Percentiles rank a stretch among this genome's conserved stretches.
These are phyloP conservation scores for Artemia sinica DNA, from an alignment of 2,888 invertebrate genomes.

Conservation along the genomic window DNA sequence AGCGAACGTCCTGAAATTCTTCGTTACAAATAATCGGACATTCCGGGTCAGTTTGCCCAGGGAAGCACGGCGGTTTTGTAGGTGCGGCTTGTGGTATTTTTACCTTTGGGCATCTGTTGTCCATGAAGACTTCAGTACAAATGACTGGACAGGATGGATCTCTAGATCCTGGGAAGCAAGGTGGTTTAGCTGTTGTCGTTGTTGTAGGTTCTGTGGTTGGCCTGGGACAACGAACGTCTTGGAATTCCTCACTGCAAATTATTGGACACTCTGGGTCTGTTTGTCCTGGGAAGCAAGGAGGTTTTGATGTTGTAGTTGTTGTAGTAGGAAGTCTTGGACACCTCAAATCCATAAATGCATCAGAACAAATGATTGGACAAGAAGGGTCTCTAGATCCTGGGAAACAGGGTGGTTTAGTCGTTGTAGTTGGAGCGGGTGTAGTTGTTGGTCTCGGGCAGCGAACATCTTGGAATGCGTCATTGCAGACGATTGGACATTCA, in stretches of 20 bases:
- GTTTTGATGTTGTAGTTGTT: constrained; percentile 3
- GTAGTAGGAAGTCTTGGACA: constrained; percentile 3
- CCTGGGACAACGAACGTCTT: constrained; percentile 3
- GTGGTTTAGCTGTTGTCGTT: neutral
- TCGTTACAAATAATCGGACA: constrained; percentile 1
- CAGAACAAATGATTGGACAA: constrained; percentile 2
- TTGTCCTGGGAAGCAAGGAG: neutral
- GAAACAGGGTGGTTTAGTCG: neutral
- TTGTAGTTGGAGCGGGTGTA: neutral
- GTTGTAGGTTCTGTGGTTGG: neutral
- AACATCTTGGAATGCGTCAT: neutral
- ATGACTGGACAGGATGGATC: neutral
- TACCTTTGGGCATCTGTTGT: neutral
- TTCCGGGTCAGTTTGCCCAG: constrained; percentile 6
- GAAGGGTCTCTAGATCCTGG: neutral
- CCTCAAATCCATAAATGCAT: neutral
- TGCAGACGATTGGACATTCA: constrained; percentile 1
- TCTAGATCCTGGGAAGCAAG: neutral
- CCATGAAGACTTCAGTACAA: constrained; percentile 2
- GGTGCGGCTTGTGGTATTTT: neutral
- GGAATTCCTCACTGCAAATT: constrained; percentile 7
- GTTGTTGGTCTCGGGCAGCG: neutral
- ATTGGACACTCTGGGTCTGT: constrained; percentile 7
- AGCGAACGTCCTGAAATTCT: constrained; percentile 8
- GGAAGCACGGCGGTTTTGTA: neutral